Conservation (phyloP, 2,113 vertebrate genomes). For the Crypturellus undulatus region DNA sequence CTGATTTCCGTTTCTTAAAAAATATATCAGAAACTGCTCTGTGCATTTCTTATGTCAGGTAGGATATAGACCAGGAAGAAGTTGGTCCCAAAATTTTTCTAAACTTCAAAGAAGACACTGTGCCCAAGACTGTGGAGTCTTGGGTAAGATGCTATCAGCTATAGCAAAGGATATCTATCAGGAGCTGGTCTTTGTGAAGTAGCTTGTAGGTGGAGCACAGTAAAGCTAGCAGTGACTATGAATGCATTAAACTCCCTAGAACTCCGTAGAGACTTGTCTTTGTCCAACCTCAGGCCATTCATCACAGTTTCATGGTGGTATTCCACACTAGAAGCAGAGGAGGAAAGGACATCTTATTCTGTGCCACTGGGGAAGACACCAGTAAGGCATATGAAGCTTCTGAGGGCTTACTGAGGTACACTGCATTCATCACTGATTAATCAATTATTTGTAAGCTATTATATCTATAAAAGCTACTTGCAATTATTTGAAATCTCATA, state of each 20-base stretch:
- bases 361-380: neutral
- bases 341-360: neutral
- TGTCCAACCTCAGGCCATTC: neutral
- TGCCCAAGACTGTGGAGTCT: neutral
- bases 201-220: neutral
- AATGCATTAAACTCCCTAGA: neutral
- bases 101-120: neutral
- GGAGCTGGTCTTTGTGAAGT: neutral
- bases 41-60: neutral
- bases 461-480: neutral
- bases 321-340: neutral
- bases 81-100: neutral
- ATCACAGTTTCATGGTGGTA: rapidly evolving
- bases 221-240: rapidly evolving
- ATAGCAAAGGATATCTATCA: rapidly evolving
- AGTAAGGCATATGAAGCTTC: neutral
- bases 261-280: rapidly evolving
- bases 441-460: neutral
- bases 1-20: neutral
- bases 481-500: neutral
- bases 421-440: neutral
- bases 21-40: neutral
- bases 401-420: neutral
- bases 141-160: neutral
- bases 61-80: neutral